phyloP scores from a whole-genome alignment of 2,113 vertebrate genomes.

The Abramis brama region DNA sequence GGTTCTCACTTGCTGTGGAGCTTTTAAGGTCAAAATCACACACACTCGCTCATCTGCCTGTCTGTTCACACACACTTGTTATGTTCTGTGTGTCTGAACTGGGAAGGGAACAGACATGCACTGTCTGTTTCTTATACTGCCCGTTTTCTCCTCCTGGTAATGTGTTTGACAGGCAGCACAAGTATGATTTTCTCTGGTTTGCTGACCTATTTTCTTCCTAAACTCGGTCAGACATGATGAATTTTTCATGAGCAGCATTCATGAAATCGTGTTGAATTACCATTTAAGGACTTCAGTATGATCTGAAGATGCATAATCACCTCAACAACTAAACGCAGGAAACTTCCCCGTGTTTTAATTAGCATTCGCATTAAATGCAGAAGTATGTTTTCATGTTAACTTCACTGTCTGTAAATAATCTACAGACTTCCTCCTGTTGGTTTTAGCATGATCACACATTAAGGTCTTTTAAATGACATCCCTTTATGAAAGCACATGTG shows the following conservation, averaged over 20 bases:
- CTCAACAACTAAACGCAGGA: background rate
- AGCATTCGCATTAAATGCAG: background rate
- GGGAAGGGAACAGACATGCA: background rate
- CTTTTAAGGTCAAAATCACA: background rate
- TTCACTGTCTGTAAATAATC: background rate
- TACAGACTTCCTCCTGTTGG: background rate
- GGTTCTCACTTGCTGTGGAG: background rate
- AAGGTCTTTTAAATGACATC: background rate
- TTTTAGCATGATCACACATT: background rate
- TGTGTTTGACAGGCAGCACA: background rate
- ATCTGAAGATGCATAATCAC: conserved; percentile 4
- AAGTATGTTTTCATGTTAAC: background rate
- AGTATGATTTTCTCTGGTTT: conserved; percentile 2
- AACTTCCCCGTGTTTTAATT: conserved; percentile 1
- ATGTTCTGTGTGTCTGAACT: background rate
- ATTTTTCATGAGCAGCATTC: conserved; percentile 39
- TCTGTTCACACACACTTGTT: conserved; percentile 9
- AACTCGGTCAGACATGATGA: background rate
- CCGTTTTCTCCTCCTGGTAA: background rate
- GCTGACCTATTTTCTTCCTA: conserved; percentile 44
- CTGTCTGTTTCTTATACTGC: background rate
- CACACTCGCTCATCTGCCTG: background rate
- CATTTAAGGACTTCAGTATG: background rate
- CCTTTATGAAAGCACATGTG: background rate
- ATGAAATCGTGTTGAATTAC: background rate